A percentile compares a stretch with the other conserved stretches of the same genome.
Conservation (phyloP, 2,113 vertebrate species). For the Lamprologus ornatipinnis region DNA sequence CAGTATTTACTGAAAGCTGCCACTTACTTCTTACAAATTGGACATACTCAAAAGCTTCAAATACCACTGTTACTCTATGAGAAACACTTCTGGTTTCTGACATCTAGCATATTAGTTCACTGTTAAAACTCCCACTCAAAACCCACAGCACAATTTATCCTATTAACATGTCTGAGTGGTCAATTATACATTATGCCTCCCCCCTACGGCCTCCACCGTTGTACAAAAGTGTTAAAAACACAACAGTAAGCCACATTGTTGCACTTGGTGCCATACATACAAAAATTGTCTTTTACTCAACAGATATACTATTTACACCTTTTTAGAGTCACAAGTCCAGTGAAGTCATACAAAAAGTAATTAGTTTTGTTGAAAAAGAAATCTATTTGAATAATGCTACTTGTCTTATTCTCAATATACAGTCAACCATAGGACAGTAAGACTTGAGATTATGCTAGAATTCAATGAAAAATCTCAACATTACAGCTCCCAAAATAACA, state of each 20-base stretch:
- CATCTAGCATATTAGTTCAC: neutral
- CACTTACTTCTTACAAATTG: slow-evolving; percentile 6
- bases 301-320: neutral
- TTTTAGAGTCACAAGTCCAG: neutral
- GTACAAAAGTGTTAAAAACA: neutral
- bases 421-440: neutral
- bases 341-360: neutral
- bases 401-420: neutral
- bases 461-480: neutral
- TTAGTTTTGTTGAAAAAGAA: neutral
- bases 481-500: neutral
- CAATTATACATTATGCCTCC: neutral
- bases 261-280: neutral
- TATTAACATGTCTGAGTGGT: neutral
- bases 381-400: neutral
- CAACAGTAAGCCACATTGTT: neutral
- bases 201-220: neutral
- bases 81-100: neutral
- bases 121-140: neutral
- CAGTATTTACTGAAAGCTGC: slow-evolving; percentile 23
- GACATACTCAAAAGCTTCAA: neutral
- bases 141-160: neutral
- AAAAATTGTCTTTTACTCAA: neutral
- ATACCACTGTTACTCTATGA: neutral
- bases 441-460: neutral